Conservation (phyloP, 2,888 invertebrate species). For the Sinodicranocentrus sp. region DNA sequence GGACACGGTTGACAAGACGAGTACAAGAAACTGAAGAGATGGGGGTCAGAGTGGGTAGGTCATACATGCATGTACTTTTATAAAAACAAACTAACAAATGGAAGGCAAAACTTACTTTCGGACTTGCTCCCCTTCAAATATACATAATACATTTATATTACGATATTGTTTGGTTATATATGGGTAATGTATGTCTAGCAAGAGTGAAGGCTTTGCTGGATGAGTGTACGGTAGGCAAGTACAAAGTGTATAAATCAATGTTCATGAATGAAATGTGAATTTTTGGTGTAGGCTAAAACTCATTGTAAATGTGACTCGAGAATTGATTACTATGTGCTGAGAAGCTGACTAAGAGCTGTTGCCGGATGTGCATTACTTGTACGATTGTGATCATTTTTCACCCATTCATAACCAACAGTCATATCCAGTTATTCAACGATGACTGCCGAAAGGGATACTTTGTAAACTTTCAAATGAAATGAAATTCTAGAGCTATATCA, state of each 20-base stretch:
- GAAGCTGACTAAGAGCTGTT: conserved; percentile 43
- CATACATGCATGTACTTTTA: conserved; percentile 14
- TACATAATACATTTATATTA: too few species aligned
- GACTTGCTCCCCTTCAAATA: too few species aligned
- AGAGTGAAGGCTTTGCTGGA: background rate
- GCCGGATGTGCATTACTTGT: conserved; percentile 63
- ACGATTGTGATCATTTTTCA: conserved; percentile 63
- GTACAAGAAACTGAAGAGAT: conserved; percentile 60
- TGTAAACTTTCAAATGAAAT: too few species aligned
- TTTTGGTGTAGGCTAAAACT: background rate
- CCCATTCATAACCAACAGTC: conserved; percentile 36
- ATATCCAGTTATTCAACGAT: background rate
- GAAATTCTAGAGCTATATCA: too few species aligned
- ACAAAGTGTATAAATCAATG: conserved; percentile 56
- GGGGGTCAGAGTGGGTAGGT: conserved; percentile 62
- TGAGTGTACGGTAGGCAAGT: background rate
- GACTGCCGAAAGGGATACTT: background rate
- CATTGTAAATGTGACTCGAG: conserved; percentile 9
- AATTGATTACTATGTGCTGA: conserved; percentile 47
- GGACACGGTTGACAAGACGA: conserved; percentile 66
- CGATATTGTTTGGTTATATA: background rate
- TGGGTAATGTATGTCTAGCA: background rate
- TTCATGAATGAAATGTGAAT: conserved; percentile 33
- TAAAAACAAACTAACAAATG: conserved; percentile 8
- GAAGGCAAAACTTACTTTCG: conserved; percentile 11